These are phyloP conservation scores for Leptoclinus maculatus DNA, from an alignment of 2,797 vertebrate genomes.

Conservation along the genomic window DNA sequence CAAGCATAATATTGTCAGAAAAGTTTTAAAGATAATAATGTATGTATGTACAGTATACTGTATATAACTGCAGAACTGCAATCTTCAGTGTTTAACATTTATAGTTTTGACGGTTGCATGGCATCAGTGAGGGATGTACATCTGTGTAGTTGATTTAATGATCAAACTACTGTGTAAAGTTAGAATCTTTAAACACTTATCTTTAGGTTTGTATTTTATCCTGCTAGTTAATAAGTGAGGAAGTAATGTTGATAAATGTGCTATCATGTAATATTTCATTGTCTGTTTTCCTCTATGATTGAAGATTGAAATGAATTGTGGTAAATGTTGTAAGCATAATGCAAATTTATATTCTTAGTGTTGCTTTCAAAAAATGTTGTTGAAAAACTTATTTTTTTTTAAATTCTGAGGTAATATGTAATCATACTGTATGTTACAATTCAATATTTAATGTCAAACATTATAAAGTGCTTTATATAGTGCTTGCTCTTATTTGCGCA, in stretches of 20 bases:
- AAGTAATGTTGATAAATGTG: constrained; percentile 33
- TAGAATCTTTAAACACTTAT: constrained; percentile 20
- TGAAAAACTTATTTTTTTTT: not conserved
- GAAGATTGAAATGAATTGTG: constrained; percentile 34
- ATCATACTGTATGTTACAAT: constrained; percentile 24
- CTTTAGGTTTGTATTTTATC: constrained; percentile 53
- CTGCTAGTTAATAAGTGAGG: constrained; percentile 36
- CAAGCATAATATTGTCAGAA: constrained; percentile 24
- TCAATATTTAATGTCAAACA: constrained; percentile 33
- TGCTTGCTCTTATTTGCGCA: constrained; percentile 67
- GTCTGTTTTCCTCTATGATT: constrained; percentile 37
- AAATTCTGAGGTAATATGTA: constrained; percentile 36
- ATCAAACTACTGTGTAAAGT: constrained; percentile 31
- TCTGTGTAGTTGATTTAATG: constrained; percentile 39
- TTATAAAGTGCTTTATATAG: constrained; percentile 25
- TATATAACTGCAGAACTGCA: constrained; percentile 13
- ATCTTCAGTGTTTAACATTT: constrained; percentile 10
- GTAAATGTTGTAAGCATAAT: constrained; percentile 29
- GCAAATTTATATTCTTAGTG: constrained; percentile 35
- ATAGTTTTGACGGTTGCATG: constrained; percentile 45
- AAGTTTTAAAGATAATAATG: constrained; percentile 10
- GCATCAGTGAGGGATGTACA: constrained; percentile 30
- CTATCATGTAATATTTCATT: constrained; percentile 21
- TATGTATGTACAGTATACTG: constrained; percentile 21
- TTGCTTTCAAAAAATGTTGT: constrained; percentile 28